Base-by-base conservation (phyloP, 1,140 invertebrate genomes). In the Mycetomoellerius zeteki region DNA sequence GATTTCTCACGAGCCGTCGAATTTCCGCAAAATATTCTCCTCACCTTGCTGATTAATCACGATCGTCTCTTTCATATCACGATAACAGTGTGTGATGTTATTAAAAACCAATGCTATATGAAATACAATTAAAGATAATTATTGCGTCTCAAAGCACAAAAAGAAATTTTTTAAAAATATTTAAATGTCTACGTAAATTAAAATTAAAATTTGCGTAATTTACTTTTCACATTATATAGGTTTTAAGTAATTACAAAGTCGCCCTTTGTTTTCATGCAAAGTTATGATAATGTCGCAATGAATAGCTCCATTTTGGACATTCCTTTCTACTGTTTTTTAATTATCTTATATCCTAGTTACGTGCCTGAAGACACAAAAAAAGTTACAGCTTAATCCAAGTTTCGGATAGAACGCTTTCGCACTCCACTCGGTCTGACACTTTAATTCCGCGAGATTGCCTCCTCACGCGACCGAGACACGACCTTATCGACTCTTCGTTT, bases 401-500 rank as follows among this genome's bases (percentile, higher is more conserved):
- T 82, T 73, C 67, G 21, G 33, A 30, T 47, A 33, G 73, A 77
- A 5, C 16, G 60, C 7, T 54, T 60, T 21, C 21, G 37, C 77
- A 69, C 54, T 58, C 1, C 67, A 30, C 33, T 58, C 64, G 21
- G 47, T 50, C 50, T 71, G 80, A 82, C 80, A 75, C 69, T 84
- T 84, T 84, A 84, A 84, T 84, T 84, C 69, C 69, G 69, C 69
- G 69, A 43, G 71, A 84, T 84, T 84, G 80, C 54, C 24, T 84
- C 3, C 56, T 50, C 80, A 52, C 80, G 78, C 47, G n/a, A 50
- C 14, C 27, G 14, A 80, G 62, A n/a, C 37, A 50, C 54, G 69
- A 84, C 80, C 80, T 84, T 75, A 84, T 84, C 80, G 80, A 33
- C 43, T 84, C 37, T 73, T 75, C 80, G 80, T 84, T 84, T 75